Conservation (phyloP, 2,888 invertebrate species). For the Ariolimax columbianus region DNA sequence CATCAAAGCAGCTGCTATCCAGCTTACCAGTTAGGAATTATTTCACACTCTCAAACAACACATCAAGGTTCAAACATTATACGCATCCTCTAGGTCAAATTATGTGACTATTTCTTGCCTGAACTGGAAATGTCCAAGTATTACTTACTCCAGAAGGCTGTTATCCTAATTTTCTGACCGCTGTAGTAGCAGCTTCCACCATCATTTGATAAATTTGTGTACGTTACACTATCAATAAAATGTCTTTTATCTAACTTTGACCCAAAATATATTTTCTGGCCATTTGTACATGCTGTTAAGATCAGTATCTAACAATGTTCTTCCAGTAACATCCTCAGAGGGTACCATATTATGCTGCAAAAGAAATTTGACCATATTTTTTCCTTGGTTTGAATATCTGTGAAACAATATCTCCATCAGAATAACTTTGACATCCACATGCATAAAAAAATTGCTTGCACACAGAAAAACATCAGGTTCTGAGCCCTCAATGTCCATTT, state of each 20-base stretch:
- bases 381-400: slow-evolving; percentile 51
- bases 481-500: slow-evolving; percentile 70
- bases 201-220: too few species aligned
- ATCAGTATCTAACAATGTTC: slow-evolving; percentile 53
- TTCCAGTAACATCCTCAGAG: slow-evolving; percentile 32
- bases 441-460: slow-evolving; percentile 57
- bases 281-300: slow-evolving; percentile 54
- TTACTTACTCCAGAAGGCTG: too few species aligned
- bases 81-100: too few species aligned
- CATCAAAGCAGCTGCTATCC: too few species aligned
- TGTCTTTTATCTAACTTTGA: slow-evolving; percentile 54
- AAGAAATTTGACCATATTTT: slow-evolving; percentile 58
- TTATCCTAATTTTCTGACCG: too few species aligned
- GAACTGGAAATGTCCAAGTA: too few species aligned
- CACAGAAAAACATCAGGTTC: slow-evolving; percentile 63
- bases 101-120: too few species aligned
- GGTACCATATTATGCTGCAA: slow-evolving; percentile 63
- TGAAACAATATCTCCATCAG: slow-evolving; percentile 71
- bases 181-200: too few species aligned
- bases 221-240: neutral
- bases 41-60: too few species aligned
- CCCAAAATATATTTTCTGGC: slow-evolving; percentile 71
- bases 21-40: too few species aligned
- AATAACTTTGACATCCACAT: slow-evolving; percentile 61
- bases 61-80: too few species aligned